Base-by-base conservation (phyloP, 2,797 vertebrate species). In the Lutjanus campechanus region DNA sequence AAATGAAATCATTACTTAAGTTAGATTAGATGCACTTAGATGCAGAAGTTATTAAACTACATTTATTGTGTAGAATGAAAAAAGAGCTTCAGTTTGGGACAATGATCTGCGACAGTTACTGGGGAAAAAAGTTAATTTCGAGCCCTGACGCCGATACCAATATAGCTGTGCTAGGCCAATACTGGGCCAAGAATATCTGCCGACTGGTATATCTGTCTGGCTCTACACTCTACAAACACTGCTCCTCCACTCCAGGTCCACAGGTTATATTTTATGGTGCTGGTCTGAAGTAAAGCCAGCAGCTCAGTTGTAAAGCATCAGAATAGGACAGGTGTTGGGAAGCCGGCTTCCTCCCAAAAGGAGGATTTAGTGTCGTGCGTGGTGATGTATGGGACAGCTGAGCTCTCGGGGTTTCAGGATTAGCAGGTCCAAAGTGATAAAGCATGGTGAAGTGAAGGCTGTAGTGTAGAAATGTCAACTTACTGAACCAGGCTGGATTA, bases 331-430 rank as follows among this genome's bases (percentile, higher is more conserved):
- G 84, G 89, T 83, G 73, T 41, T 81, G 85, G 81, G 66, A 86
- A 83, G 75, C 67, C 36, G 15, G 73, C 69, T 73, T 86, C 85
- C 75, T 85, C 88, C 79, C 59, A 79, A 90, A 85, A n/a, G 1
- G 44, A 83, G 76, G 84, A 86, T 93, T 90, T 85, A 79, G 79
- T 66, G 77, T 88, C 81, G 55, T 72, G 81, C 3, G 8, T 40
- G 59, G 49, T 90, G 91, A 90, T 90, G 81, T 86, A 88, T 85
- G 81, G 76, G 85, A 80, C 85, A 83, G 87, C 84, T 89, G 85
- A 89, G 61, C 75, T 80, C 71, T n/a, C 64, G 49, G 68, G 64
- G 76, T 60, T 88, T 75, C 43, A 8, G 76, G 87, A 89, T 85
- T 83, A 92, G 64, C 70, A 73, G 65, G 62, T 86, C 79, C 83